These are phyloP conservation scores for Tromatobia lineatoria DNA, from an alignment of 2,888 invertebrate genomes.

Conservation along the genomic window DNA sequence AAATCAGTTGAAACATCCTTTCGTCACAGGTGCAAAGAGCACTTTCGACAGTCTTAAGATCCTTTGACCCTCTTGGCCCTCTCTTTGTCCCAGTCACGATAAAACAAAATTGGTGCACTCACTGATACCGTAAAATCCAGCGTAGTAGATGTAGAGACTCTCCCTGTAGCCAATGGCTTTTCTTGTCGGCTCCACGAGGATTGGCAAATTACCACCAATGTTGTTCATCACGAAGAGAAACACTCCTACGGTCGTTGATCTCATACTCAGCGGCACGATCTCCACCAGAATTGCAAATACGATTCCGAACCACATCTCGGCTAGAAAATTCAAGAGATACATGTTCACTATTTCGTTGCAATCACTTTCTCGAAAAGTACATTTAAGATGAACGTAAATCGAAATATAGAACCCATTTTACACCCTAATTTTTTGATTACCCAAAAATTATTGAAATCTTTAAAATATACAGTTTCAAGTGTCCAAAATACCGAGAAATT, in stretches of 20 bases:
- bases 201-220: constrained; percentile 95
- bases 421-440: too few relatives aligned
- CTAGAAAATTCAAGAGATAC: constrained; percentile 85
- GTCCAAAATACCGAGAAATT: too few relatives aligned
- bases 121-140: constrained; percentile 95
- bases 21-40: neutral
- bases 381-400: too few relatives aligned
- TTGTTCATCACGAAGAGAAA: constrained; percentile 97
- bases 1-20: constrained; percentile 6
- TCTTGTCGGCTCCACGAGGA: constrained; percentile 94
- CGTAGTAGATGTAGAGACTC: constrained; percentile 95
- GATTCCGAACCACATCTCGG: constrained; percentile 98
- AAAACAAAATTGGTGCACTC: constrained; percentile 83
- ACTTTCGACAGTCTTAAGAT: neutral
- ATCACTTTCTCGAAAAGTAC: neutral
- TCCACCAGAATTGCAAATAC: constrained; percentile 96
- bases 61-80: neutral
- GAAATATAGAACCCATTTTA: too few relatives aligned
- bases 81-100: neutral
- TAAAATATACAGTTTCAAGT: too few relatives aligned
- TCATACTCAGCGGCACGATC: constrained; percentile 92
- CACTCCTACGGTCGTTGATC: constrained; percentile 94
- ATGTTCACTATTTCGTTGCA: neutral
- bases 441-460: too few relatives aligned
- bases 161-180: constrained; percentile 93